Conservation (phyloP, 2,797 vertebrate species). For the Sitta carolinensis region DNA sequence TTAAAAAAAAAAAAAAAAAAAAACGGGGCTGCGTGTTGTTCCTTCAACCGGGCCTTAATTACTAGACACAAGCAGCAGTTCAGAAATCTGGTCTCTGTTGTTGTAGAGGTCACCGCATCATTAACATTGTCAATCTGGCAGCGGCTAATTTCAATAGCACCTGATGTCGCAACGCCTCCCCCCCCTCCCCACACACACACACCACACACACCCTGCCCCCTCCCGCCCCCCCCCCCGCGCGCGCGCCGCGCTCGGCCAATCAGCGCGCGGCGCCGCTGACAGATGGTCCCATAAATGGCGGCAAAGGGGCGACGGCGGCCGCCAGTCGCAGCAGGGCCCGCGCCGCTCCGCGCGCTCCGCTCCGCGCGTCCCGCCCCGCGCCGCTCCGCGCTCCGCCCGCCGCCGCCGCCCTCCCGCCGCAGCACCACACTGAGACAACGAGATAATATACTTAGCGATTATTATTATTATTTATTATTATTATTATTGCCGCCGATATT, state of each 20-base stretch:
- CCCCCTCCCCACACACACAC: neutral
- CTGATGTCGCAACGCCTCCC: constrained; percentile 80
- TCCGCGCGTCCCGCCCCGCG: neutral
- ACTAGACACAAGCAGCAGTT: constrained; percentile 83
- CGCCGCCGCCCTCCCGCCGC: neutral
- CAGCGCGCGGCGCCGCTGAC: constrained; percentile 81
- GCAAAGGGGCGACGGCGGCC: constrained; percentile 80
- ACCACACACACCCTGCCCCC: neutral
- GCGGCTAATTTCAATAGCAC: constrained; percentile 86
- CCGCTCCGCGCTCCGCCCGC: neutral
- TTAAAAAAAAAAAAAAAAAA: neutral
- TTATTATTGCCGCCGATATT: neutral
- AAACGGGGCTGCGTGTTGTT: constrained; percentile 73
- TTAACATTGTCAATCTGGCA: constrained; percentile 85
- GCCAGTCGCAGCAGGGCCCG: constrained; percentile 75
- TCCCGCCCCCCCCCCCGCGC: neutral
- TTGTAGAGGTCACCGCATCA: constrained; percentile 82
- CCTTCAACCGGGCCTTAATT: constrained; percentile 81
- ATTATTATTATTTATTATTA: neutral
- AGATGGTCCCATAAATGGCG: constrained; percentile 86
- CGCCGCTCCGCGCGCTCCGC: neutral
- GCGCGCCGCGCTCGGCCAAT: constrained; percentile 70
- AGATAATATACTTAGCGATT: neutral
- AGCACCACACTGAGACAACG: neutral
- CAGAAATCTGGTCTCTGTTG: constrained; percentile 83